Evolutionary conservation across 1,140 invertebrate genomes (phyloP), one percentile per base, ranked within the genome.

Genomic region (Cephus cinctus): DNA sequence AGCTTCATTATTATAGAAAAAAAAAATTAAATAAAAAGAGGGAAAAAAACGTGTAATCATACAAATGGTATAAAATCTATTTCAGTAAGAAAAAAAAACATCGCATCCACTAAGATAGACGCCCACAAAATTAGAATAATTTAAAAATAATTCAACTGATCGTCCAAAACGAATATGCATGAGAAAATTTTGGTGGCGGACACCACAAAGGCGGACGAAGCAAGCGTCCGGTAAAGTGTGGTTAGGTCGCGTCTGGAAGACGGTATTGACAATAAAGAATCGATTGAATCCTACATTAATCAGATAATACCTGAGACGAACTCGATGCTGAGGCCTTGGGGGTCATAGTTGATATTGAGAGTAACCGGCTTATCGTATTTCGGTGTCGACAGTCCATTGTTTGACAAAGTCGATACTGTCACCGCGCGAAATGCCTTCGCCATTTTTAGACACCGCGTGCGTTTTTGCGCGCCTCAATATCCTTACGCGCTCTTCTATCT

Each of bases 341-440:
- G 86, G 72, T 88, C 86, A 71, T 88, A 88, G 63, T 86, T 86
- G 62, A 86, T 80, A 73, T 80, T 81, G 69, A 88, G 69, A 67
- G 78, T 82, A 51, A 87, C 85, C 63, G 82, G 79, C 61, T 82
- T 82, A 56, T 83, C 82, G 71, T 82, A 88, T 77, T 86, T 86
- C 54, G 80, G 80, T 65, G 76, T 73, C 61, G 82, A 75, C 67
- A 80, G 78, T 59, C 83, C 83, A 74, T 83, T 81, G 69, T 85
- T 84, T 76, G 82, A 83, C 67, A 86, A 80, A 74, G 77, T 74
- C 71, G 80, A 85, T 61, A 86, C 83, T 69, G 78, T 81, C 74
- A 86, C 84, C 74, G 80, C 79, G 78, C 80, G 82, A 80, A 81
- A 85, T 75, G 76, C 78, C 74, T 83, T 82, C 82, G 83, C 83